Evolutionary conservation across 2,888 invertebrate genomes (phyloP), one percentile per base, ranked within the genome.

Genomic region (Dynastes grantii): DNA sequence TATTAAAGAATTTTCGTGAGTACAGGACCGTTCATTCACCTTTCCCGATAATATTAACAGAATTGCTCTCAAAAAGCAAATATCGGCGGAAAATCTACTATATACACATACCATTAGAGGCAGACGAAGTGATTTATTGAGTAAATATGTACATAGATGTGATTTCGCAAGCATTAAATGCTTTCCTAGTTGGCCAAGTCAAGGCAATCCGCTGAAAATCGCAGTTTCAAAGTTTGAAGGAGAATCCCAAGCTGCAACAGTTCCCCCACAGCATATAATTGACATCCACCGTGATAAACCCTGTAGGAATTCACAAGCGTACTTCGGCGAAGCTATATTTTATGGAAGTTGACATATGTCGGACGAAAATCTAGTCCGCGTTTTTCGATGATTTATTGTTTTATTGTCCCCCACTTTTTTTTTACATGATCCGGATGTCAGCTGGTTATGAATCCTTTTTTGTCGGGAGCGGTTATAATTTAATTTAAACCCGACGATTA

Each of bases 321-420:
- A 68, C 40, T 79, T 11, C 13, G 27, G 27, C 29, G 53, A 65
- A 65, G 67, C 76, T 80, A 82, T 84, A 84, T 84, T 83, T 84
- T 83, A 83, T 80, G 70, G 80, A 76, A 78, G 80, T 80, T 84
- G 85, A 84, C 85, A 84, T 84, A 81, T 84, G 84, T 84, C 85
- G 84, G 83, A 84, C 84, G 84, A 83, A 84, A 84, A 85, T 85
- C 84, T 84, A 84, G 82, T 83, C 83, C 81, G 81, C 83, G 82
- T 81, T 81, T 83, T 79, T 79, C 55, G 82, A 79, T 85, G 85
- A 85, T 84, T 85, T 84, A 84, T 85, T 84, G 84, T 82, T 84
- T 84, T 84, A 85, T 85, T 85, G 84, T 85, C 81, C 84, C 81
- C 82, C 83, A n/a, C 80, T 16, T 16, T 16, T 82, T 83, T 84